These are phyloP conservation scores for Gnathonemus echidnorhynchus DNA, from an alignment of 2,113 vertebrate genomes.

Conservation along the genomic window DNA sequence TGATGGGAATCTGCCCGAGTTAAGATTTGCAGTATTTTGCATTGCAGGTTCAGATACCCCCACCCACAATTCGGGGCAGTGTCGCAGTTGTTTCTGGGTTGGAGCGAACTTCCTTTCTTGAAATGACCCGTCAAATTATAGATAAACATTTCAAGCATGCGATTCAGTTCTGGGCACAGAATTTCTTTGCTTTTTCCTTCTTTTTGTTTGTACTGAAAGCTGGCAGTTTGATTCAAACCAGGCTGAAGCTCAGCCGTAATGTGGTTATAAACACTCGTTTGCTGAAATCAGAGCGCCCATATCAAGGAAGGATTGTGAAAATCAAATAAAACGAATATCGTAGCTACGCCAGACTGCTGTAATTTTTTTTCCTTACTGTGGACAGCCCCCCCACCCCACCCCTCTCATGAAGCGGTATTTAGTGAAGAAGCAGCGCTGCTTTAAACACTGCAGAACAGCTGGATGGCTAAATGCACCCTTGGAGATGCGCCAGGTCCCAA, in stretches of 20 bases:
- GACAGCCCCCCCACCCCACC: slow-evolving; percentile 36
- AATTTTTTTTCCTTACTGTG: slow-evolving; percentile 33
- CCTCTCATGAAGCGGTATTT: slow-evolving; percentile 48
- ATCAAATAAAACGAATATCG: background rate
- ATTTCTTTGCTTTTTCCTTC: background rate
- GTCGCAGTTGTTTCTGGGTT: background rate
- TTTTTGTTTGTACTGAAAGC: background rate
- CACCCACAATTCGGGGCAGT: background rate
- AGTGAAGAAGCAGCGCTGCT: slow-evolving; percentile 59
- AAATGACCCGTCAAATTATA: slow-evolving; percentile 16
- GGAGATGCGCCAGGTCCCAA: slow-evolving; percentile 63
- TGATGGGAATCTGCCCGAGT: background rate
- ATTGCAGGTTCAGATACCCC: background rate
- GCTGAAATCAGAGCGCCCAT: background rate
- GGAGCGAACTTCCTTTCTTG: background rate
- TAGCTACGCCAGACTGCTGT: slow-evolving; percentile 14
- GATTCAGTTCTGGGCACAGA: background rate
- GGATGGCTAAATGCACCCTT: slow-evolving; percentile 60
- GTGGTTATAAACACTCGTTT: background rate
- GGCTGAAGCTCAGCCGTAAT: background rate
- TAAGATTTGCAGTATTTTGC: background rate
- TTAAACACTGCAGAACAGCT: slow-evolving; percentile 68
- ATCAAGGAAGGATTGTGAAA: background rate
- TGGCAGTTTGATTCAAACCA: background rate
- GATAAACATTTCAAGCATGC: slow-evolving; percentile 2